Evolutionary conservation across 2,888 invertebrate genomes (phyloP).

Genomic region (Ophioninae sp.): DNA sequence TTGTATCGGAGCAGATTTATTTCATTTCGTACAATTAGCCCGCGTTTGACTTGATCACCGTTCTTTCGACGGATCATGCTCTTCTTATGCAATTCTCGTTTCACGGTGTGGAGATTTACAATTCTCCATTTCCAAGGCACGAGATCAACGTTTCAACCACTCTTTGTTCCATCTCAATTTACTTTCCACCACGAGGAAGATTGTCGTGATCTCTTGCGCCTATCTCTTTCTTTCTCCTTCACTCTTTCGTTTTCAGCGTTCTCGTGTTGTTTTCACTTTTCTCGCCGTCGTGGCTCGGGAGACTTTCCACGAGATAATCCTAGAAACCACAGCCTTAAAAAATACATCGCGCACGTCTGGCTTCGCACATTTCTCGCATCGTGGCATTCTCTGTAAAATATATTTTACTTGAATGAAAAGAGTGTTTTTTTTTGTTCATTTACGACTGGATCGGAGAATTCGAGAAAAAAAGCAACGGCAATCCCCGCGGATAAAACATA

Average conservation of each 20-base stretch:
- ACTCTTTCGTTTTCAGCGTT: neutral
- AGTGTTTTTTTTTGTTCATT: neutral
- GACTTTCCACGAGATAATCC: conserved; percentile 31
- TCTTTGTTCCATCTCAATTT: conserved; percentile 28
- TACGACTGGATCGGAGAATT: neutral
- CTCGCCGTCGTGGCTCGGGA: conserved; percentile 33
- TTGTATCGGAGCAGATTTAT: neutral
- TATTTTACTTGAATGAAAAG: neutral
- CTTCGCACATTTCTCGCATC: conserved; percentile 22
- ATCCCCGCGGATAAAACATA: too few species aligned
- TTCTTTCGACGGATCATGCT: conserved; percentile 33
- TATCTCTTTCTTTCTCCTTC: neutral
- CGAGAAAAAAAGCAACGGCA: neutral
- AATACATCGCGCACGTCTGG: conserved; percentile 20
- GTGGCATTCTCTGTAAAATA: conserved; percentile 5
- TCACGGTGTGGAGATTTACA: conserved; percentile 21
- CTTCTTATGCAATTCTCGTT: neutral
- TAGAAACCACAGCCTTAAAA: conserved; percentile 1
- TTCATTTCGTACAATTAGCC: conserved; percentile 28
- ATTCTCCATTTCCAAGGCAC: conserved; percentile 39
- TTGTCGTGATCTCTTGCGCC: conserved; percentile 3
- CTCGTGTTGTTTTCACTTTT: conserved; percentile 36
- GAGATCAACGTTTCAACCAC: conserved; percentile 34
- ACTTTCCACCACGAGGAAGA: neutral
- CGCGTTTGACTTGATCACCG: conserved; percentile 42